These are phyloP conservation scores for Chaetodon trifascialis DNA, from an alignment of 2,113 vertebrate genomes.

Conservation along the genomic window DNA sequence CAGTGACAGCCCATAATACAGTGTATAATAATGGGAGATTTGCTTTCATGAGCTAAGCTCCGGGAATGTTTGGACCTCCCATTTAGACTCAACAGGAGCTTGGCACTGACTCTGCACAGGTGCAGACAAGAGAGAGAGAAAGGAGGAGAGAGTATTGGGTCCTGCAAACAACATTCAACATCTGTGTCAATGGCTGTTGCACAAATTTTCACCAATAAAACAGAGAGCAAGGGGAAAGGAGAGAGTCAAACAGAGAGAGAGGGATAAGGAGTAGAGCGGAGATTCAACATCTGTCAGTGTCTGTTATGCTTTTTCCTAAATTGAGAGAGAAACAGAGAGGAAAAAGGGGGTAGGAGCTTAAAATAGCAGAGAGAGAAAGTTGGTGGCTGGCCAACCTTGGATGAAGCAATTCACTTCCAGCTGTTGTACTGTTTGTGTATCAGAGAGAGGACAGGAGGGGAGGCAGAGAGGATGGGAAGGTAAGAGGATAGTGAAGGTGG, in stretches of 20 bases:
- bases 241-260: constrained; percentile 49
- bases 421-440: constrained; percentile 72
- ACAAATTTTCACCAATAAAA: constrained; percentile 72
- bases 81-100: constrained; percentile 85
- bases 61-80: constrained; percentile 85
- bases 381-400: constrained; percentile 81
- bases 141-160: constrained; percentile 48
- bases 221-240: constrained; percentile 51
- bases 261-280: constrained; percentile 56
- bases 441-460: constrained; percentile 48
- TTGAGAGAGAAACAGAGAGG: constrained; percentile 65
- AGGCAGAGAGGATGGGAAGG: constrained; percentile 31
- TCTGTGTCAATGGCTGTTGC: constrained; percentile 83
- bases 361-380: constrained; percentile 79
- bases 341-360: constrained; percentile 71
- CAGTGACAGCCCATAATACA: constrained; percentile 70
- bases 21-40: constrained; percentile 82
- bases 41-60: constrained; percentile 80
- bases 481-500: constrained; percentile 31
- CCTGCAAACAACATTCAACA: constrained; percentile 76
- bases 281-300: constrained; percentile 71
- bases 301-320: constrained; percentile 78
- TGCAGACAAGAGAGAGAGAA: constrained; percentile 72
- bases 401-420: constrained; percentile 78
- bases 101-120: constrained; percentile 84